Base-by-base conservation (phyloP, 2,888 invertebrate species). In the Morpho helenor region DNA sequence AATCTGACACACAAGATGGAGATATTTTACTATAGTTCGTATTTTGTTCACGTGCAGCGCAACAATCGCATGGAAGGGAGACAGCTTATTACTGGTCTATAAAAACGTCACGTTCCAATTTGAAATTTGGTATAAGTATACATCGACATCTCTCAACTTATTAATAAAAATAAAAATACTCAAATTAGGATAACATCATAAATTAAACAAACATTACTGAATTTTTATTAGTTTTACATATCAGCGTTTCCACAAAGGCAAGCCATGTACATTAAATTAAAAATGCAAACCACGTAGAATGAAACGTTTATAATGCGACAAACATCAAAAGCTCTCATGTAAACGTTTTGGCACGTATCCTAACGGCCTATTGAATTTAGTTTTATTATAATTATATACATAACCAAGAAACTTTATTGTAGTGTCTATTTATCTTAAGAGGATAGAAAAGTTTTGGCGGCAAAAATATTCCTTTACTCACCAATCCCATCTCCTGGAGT, bases 401-500 rank as follows among this genome's bases (percentile, higher is more conserved):
- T 64, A 61, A 58, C 63, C 63, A 63, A 57, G 61, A 63, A 63
- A 61, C 59, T 61, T 49, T 49, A 55, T 55, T 57, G 56, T 59
- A 63, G 59, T 59, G 55, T 61, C 61, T 56, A 57, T 53, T 60
- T 45, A 40, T 40, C 50, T 51, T 57, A 48, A 45, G 48, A 46
- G 47, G 46, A 57, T 55, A 44, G 46, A 63, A 62, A 57, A 56
- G 63, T 74, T 82, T 83, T 82, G 79, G 84, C 80, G 82, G 79
- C 73, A 84, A 81, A 75, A 69, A 63, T 49, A 60, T 10, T 56
- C 45, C 51, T 51, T 61, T 70, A 91, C 94, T 94, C 85, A 94
- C 94, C 85, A 95, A 93, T 67, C 95, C 95, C 81, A 95, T 91
- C 71, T 93, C 92, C 77, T 93, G 93, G 70, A 95, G 93, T 79